Evolutionary conservation across 2,888 invertebrate genomes (phyloP).

Genomic region (Minunthozetes semirufus): DNA sequence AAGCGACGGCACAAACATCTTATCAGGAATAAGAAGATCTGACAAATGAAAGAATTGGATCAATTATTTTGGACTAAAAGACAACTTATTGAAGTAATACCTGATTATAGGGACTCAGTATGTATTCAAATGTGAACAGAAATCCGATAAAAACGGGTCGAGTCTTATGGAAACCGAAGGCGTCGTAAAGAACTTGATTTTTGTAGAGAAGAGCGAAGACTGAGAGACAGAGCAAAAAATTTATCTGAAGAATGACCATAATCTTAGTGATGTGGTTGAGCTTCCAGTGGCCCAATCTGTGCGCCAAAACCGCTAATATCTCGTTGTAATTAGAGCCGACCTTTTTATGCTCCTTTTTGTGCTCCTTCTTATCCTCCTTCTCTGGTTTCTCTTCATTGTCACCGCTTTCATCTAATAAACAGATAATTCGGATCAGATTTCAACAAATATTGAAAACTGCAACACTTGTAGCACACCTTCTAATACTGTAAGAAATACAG

Average conservation of each 20-base stretch:
- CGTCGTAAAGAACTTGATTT: conserved; percentile 65
- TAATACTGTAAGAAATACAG: too few species aligned
- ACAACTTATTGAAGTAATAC: conserved; percentile 46
- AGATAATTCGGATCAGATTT: too few species aligned
- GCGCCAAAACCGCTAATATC: conserved; percentile 87
- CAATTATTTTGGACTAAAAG: background rate
- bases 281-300: conserved; percentile 97
- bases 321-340: conserved; percentile 79
- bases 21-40: conserved; percentile 72
- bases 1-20: conserved; percentile 76
- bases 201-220: conserved; percentile 59
- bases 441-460: too few species aligned
- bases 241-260: conserved; percentile 71
- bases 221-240: conserved; percentile 58
- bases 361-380: conserved; percentile 47
- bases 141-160: conserved; percentile 87
- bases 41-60: conserved; percentile 40
- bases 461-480: too few species aligned
- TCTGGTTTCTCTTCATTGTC: conserved; percentile 44
- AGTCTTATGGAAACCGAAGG: conserved; percentile 74
- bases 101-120: conserved; percentile 87
- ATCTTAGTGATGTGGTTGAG: conserved; percentile 80
- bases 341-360: conserved; percentile 42
- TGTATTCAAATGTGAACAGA: conserved; percentile 74
- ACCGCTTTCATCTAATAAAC: conserved; percentile 30